Evolutionary conservation across 2,113 vertebrate species (phyloP), one percentile per base, ranked within the genome.

Genomic region (Sorex fumeus): DNA sequence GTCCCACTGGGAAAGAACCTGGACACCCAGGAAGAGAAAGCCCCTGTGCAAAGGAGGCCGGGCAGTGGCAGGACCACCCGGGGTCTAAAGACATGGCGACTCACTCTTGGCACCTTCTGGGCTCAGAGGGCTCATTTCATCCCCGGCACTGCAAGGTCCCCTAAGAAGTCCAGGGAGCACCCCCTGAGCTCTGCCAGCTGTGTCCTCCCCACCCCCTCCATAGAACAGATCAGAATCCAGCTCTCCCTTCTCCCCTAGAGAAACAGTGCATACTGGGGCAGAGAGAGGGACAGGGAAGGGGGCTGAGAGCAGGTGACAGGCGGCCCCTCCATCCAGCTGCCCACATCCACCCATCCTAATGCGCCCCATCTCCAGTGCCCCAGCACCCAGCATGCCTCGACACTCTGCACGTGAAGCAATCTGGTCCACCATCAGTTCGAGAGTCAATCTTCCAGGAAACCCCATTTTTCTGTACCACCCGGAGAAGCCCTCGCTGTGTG

Each of bases 381-480:
- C 11, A 77, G 45, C 13, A 6, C 27, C 23, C 23, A 67, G 77
- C n/a, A 13, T 40, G 66, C 66, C 18, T 21, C 43, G 74, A 70
- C 64, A 74, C 57, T 76, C 91, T 78, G n/a, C 57, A 64, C 34
- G 60, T 8, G 15, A 78, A 34, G 67, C 91, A 84, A 9, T 27
- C 32, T n/a, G 50, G 11, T 28, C 57, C 53, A 19, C 36, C 72
- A 84, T 30, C 47, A 83, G 10, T 9, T 82, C 64, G 62, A 75
- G 57, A 19, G 80, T 69, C 66, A 50, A 43, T 69, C 78, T 90
- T 66, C 88, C 36, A 66, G 57, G 21, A 60, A 95, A 89, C 76
- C 10, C 5, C 19, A 0, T 8, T 28, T n/a, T 28, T 57, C 70
- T 85, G 15, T 19, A 32, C 69, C 64, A 76, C 0, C 28, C 77